Conservation (phyloP, 2,888 invertebrate genomes). For the Morinoia aosen region DNA sequence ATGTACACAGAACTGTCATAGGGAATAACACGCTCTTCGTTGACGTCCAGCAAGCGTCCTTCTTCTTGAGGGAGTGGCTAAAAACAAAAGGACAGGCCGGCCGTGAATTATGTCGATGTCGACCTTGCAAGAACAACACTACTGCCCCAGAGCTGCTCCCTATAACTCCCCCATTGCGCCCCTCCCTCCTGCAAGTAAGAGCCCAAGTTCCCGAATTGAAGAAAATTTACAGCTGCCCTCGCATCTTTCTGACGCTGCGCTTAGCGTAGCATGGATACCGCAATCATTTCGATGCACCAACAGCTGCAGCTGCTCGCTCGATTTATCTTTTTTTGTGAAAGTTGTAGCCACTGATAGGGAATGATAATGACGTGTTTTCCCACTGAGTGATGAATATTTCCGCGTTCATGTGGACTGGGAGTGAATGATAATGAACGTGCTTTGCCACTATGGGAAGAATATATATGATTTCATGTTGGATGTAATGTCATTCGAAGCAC, state of each 20-base stretch:
- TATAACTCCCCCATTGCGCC: not conserved
- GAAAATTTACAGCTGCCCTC: not conserved
- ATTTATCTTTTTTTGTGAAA: not conserved
- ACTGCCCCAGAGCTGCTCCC: not conserved
- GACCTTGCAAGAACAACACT: not conserved
- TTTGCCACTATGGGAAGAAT: not conserved
- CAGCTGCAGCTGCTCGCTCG: not conserved
- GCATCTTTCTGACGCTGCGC: not conserved
- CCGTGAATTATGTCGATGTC: slow-evolving; percentile 23
- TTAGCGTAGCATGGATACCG: not conserved
- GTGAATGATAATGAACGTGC: too few species aligned
- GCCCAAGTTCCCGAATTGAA: not conserved
- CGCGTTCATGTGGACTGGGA: not conserved
- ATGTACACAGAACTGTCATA: not conserved
- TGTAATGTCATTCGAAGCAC: too few species aligned
- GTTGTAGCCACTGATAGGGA: too few species aligned
- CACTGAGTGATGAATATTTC: not conserved
- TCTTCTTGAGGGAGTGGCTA: not conserved
- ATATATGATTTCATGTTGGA: not conserved
- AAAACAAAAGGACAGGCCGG: not conserved
- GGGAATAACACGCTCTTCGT: not conserved
- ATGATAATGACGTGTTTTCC: not conserved
- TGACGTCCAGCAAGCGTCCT: not conserved
- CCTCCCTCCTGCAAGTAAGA: not conserved
- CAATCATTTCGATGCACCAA: not conserved